Conservation (phyloP, 2,888 invertebrate species). For the Trachelus stipa region DNA sequence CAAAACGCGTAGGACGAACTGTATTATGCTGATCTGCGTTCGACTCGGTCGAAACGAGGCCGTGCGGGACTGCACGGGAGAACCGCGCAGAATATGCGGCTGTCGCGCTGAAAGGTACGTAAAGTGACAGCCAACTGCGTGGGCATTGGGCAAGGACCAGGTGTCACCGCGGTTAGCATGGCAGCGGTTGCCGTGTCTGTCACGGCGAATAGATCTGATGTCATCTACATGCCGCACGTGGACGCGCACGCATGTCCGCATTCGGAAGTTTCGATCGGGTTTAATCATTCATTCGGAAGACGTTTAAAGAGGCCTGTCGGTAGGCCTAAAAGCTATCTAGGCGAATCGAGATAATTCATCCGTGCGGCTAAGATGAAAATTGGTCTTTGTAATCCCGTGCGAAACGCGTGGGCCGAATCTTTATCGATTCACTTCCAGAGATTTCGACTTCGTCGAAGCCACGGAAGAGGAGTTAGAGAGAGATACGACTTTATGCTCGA, state of each 20-base stretch:
- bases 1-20: constrained; percentile 50
- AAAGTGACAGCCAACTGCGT: constrained; percentile 42
- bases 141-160: constrained; percentile 27
- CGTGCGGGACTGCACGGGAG: constrained; percentile 10
- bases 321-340: no score
- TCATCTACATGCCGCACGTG: no score
- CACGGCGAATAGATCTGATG: no score
- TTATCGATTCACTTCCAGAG: neutral
- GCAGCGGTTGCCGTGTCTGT: neutral
- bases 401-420: no score
- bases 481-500: neutral
- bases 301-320: no score
- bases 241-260: no score
- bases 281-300: no score
- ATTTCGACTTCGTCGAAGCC: neutral
- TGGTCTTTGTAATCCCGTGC: no score
- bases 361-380: no score
- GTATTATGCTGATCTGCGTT: constrained; percentile 52
- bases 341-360: no score
- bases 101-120: constrained; percentile 49
- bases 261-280: no score
- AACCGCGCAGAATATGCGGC: constrained; percentile 33
- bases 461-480: neutral
- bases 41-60: constrained; percentile 27
- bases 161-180: constrained; percentile 29